Evolutionary conservation across 2,888 invertebrate species (phyloP), one percentile per base, ranked within the genome.

Genomic region (Salticus scenicus): DNA sequence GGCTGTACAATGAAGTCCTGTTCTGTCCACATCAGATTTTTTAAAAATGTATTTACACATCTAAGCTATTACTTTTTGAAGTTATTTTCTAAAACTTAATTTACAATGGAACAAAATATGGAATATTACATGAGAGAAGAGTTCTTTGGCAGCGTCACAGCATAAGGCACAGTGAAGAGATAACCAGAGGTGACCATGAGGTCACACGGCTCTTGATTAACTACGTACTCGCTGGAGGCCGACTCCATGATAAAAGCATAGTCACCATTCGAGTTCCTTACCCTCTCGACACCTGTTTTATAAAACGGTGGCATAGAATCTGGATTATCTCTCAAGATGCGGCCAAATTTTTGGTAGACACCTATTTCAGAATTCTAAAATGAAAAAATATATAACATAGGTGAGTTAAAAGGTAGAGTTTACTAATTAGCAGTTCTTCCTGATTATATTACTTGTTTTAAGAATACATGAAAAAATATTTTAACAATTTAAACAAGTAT

Each of bases 171-270:
- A 0, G 77, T 73, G 1, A 64, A 57, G 14, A 84, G 63, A 31
- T 47, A 84, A 2, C 84, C 78, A 5, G 84, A 27, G 0, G 78
- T 41, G 10, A 73, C 66, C 1, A 78, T 1, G 4, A 30, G 42
- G 24, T 84, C 78, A 28, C 84, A 84, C 0, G 84, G 84, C 5
- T 72, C 47, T 0, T 20, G 20, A n/a, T 84, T 72, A 20, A 63
- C 69, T 7, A 30, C 12, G 24, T n/a, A 73, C n/a, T 78, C 37
- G 7, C 57, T 69, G 5, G 24, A 24, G 5, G 63, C 5, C 0
- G 84, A 78, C 24, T 84, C 84, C 42, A 41, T 63, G 20, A 78
- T 30, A 20, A 74, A 76, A 10, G 78, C 84, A 17, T 84, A 84
- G 7, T 20, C 4, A 12, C 84, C 84, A 0, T 31, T 33, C 0